Evolutionary conservation across 2,113 vertebrate species (phyloP), one percentile per base, ranked within the genome.

Genomic region (Platysteira castanea): DNA sequence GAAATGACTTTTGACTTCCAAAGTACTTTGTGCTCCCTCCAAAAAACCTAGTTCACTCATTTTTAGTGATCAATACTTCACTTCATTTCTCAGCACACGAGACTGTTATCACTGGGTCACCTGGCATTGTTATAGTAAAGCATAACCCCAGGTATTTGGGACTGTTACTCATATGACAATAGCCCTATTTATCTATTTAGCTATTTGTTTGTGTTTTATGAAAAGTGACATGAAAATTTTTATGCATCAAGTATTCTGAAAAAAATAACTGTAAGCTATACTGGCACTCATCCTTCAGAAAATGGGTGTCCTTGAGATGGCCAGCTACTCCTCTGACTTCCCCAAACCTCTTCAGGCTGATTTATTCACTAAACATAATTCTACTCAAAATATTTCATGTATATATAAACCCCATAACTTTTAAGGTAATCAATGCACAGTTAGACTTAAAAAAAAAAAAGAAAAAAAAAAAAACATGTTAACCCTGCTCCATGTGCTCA

Each of bases 251-350:
- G 12, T 79, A 83, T 94, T 97, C 70, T 94, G 92, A 53, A n/a
- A 95, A 97, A 95, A 93, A 94, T 84, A 90, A 92, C 89, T 92
- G 61, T 95, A 96, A 97, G 88, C 81, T 83, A 61, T 89, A 77
- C 11, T 53, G 61, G 22, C 37, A 82, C 4, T 57, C 4, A 15
- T 52, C 56, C 80, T 93, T 76, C 46, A 64, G 87, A 73, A 86
- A 93, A 95, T 44, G 15, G 10, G 18, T 93, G 87, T 76, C 96
- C 70, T 95, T 94, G 82, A 92, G 50, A 47, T 54, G 46, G 33
- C 4, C 77, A 93, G 39, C 30, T 71, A 87, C 46, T 90, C 49
- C 76, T 97, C 95, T 97, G 93, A 94, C 91, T 96, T 96, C 91
- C 47, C 70, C 96, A 87, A 84, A 82, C 41, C 79, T 94, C 69